Percentiles rank a stretch among this genome's conserved stretches.
Evolutionary conservation across 2,113 vertebrate species (phyloP).

Genomic region (Alethe diademata): DNA sequence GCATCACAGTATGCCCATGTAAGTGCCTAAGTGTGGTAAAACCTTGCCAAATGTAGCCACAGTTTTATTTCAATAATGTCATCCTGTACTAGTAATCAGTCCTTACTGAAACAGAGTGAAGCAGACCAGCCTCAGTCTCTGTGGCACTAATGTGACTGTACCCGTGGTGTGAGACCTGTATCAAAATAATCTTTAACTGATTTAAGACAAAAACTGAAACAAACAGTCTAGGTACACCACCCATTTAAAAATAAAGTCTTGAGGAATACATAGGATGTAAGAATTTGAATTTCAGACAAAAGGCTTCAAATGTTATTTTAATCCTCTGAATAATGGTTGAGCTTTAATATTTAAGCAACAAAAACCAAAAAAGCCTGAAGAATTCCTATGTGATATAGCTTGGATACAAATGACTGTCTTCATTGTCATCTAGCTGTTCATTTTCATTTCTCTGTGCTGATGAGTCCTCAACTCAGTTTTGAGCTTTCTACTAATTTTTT

Average conservation of each 20-base stretch:
- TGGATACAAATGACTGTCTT: not conserved
- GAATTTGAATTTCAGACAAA: not conserved
- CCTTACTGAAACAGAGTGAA: not conserved
- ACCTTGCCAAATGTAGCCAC: not conserved
- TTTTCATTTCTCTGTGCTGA: not conserved
- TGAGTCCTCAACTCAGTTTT: not conserved
- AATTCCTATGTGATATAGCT: not conserved
- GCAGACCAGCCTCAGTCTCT: not conserved
- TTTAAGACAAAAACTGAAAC: not conserved
- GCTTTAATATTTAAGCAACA: not conserved
- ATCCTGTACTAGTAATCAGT: not conserved
- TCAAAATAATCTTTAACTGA: not conserved
- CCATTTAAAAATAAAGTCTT: not conserved
- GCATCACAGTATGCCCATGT: fast-evolving
- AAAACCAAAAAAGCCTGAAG: not conserved
- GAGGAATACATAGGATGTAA: not conserved
- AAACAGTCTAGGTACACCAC: not conserved
- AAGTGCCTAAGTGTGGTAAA: not conserved
- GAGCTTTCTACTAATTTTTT: not conserved
- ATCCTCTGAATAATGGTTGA: not conserved
- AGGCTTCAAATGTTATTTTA: not conserved
- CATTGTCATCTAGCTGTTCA: not conserved
- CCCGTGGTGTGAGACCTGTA: not conserved
- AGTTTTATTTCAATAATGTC: not conserved
- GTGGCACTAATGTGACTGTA: no score